phyloP scores from a whole-genome alignment of 1,140 invertebrate species.

The Propsilocerus akamusi region DNA sequence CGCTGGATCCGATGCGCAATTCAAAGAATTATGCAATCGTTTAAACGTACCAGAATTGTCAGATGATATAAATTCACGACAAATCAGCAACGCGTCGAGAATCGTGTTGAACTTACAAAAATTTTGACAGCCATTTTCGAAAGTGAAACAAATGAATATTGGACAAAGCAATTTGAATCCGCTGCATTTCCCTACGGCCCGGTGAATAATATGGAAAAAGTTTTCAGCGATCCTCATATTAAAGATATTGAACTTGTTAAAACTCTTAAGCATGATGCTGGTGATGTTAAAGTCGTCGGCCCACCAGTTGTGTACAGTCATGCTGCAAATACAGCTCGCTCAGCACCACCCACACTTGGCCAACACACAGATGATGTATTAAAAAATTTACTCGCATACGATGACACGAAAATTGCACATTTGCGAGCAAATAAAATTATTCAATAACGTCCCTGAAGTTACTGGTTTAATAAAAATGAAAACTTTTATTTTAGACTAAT shows the following conservation, averaged over 20 bases:
- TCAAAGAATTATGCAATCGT: conserved; percentile 42
- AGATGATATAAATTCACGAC: conserved; percentile 43
- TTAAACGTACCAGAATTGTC: conserved; percentile 41
- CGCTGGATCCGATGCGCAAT: conserved; percentile 63
- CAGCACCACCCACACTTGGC: conserved; percentile 67
- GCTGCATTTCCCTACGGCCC: conserved; percentile 74
- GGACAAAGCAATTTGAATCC: conserved; percentile 52
- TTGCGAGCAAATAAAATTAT: conserved; percentile 34
- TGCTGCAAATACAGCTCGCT: conserved; percentile 43
- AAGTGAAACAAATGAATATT: conserved; percentile 52
- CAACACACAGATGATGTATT: conserved; percentile 74
- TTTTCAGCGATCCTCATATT: conserved; percentile 77
- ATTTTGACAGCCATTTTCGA: conserved; percentile 42
- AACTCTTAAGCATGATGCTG: conserved; percentile 51
- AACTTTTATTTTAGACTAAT: too few species aligned
- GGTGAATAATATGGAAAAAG: conserved; percentile 69
- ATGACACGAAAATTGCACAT: conserved; percentile 33
- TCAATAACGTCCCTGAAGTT: too few species aligned
- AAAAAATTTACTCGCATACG: conserved; percentile 44
- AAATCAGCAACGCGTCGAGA: conserved; percentile 54
- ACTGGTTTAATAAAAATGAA: too few species aligned
- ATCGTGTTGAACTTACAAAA: conserved; percentile 48
- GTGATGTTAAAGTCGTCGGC: conserved; percentile 60
- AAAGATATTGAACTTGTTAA: conserved; percentile 55
- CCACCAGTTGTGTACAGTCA: conserved; percentile 68